phyloP scores from a whole-genome alignment of 2,888 invertebrate species.

The Apocheima hispidaria region DNA sequence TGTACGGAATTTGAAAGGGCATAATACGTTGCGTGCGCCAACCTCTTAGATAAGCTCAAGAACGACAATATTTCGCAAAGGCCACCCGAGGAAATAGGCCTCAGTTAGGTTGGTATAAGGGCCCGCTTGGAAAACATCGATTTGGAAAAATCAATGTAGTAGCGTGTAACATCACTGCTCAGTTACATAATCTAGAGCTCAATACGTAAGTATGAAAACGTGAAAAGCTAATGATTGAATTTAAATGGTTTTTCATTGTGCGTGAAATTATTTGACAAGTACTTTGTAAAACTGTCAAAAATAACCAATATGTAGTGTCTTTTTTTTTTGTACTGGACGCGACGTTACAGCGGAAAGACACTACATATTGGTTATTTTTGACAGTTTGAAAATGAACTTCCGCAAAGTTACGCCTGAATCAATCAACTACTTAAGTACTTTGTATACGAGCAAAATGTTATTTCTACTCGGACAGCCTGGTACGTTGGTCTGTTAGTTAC shows the following conservation, averaged over 20 bases:
- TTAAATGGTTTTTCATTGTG: neutral
- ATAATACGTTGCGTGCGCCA: constrained; percentile 70
- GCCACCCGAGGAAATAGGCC: constrained; percentile 54
- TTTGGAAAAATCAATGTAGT: constrained; percentile 51
- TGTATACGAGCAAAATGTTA: neutral
- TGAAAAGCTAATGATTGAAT: neutral
- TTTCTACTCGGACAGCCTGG: neutral
- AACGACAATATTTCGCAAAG: constrained; percentile 66
- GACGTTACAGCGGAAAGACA: no score
- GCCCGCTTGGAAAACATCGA: constrained; percentile 44
- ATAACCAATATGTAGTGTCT: no score
- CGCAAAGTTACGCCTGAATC: no score
- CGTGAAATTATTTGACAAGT: constrained; percentile 6
- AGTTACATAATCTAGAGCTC: constrained; percentile 29
- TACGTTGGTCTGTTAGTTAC: constrained; percentile 3
- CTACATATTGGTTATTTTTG: no score
- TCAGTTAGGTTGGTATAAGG: constrained; percentile 47
- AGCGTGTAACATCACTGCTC: constrained; percentile 18
- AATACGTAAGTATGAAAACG: neutral
- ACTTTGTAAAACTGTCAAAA: no score
- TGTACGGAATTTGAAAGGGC: constrained; percentile 53
- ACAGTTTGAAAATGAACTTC: no score
- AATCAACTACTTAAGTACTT: no score
- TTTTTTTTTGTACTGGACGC: no score
- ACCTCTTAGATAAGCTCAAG: constrained; percentile 62